A percentile compares a stretch with the other conserved stretches of the same genome.
Conservation (phyloP, 2,113 vertebrate species). For the Myotis lucifugus region DNA sequence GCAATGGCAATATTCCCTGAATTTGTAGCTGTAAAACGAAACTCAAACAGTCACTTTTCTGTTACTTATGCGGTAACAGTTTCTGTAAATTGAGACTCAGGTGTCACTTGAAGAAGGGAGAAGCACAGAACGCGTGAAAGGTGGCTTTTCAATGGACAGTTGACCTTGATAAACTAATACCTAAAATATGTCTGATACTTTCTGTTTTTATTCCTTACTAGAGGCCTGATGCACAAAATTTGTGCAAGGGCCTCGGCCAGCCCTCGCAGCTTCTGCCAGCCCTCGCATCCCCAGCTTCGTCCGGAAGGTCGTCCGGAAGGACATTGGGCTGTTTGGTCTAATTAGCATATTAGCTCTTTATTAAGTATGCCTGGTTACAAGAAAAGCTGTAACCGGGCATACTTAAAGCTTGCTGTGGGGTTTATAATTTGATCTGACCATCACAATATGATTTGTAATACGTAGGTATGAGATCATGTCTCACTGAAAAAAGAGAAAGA, state of each 20-base stretch:
- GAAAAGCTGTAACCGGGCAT: not conserved
- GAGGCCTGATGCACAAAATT: no score
- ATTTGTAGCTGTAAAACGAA: not conserved
- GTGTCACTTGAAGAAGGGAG: conserved; percentile 3
- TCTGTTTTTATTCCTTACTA: not conserved
- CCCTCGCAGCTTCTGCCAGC: no score
- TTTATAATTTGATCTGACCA: not conserved
- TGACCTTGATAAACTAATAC: not conserved
- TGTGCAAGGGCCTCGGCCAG: no score
- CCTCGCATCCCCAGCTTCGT: no score
- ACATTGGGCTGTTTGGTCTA: no score
- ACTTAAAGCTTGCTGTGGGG: not conserved
- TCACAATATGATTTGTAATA: not conserved
- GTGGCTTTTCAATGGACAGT: not conserved
- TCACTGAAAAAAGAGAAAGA: not conserved
- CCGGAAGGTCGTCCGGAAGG: no score
- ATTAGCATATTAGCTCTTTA: no score
- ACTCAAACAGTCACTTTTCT: not conserved
- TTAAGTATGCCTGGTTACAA: no score
- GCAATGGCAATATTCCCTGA: not conserved
- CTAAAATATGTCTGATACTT: not conserved
- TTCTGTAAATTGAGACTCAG: not conserved
- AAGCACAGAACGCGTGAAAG: not conserved
- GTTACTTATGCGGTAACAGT: not conserved
- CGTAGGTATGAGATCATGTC: not conserved